Percentiles rank a stretch among this genome's conserved stretches.
These are phyloP conservation scores for Oenanthe oenanthe DNA, from an alignment of 2,113 vertebrate species.

Conservation along the genomic window DNA sequence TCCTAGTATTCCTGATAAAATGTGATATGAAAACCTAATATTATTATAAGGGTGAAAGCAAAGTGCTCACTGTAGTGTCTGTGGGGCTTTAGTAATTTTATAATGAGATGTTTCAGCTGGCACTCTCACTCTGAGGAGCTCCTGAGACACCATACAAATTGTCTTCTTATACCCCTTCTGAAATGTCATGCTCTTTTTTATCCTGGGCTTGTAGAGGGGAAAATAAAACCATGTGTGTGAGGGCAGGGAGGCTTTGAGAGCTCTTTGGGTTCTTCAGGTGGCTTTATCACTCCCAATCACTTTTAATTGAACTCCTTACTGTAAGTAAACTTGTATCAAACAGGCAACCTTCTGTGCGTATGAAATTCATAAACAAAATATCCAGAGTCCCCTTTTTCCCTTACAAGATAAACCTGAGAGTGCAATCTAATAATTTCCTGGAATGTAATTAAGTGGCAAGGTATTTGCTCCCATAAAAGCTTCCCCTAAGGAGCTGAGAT, in stretches of 20 bases:
- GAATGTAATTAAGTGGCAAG: constrained; percentile 32
- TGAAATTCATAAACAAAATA: constrained; percentile 5
- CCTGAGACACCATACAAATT: neutral
- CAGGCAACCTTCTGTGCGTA: neutral
- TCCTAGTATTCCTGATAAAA: neutral
- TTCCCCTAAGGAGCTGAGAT: constrained; percentile 23
- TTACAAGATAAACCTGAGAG: neutral
- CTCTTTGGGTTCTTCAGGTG: neutral
- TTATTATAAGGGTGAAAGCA: neutral
- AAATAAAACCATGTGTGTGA: neutral
- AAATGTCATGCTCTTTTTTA: neutral
- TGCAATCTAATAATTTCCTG: constrained; percentile 16
- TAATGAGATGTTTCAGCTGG: neutral
- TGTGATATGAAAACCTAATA: neutral
- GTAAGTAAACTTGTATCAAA: neutral
- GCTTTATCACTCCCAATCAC: neutral
- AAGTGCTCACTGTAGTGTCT: neutral
- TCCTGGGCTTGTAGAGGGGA: neutral
- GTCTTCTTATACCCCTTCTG: neutral
- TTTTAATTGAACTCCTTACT: neutral
- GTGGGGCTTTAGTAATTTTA: neutral
- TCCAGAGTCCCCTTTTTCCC: neutral
- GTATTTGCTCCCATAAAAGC: neutral
- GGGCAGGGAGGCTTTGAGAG: neutral
- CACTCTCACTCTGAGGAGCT: neutral